Conservation (phyloP, 2,888 invertebrate species). For the Dasypogon diadema region DNA sequence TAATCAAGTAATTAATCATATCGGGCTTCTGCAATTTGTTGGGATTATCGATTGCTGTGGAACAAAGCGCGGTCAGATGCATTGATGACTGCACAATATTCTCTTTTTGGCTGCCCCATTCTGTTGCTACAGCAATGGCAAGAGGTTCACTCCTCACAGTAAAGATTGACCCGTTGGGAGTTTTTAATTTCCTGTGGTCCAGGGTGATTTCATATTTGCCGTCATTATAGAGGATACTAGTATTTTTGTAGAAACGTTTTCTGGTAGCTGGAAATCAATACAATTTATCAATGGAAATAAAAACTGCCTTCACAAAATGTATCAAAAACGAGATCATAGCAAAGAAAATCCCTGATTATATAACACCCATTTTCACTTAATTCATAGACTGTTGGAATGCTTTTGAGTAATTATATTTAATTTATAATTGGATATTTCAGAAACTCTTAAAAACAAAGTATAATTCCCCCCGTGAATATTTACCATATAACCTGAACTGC, state of each 20-base stretch:
- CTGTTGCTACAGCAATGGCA: conserved; percentile 92
- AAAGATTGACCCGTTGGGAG: conserved; percentile 85
- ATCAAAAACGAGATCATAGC: no score
- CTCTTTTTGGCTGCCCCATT: conserved; percentile 92
- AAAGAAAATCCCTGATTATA: no score
- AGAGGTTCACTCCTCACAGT: conserved; percentile 85
- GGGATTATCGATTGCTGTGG: conserved; percentile 94
- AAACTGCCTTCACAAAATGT: no score
- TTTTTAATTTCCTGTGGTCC: conserved; percentile 90
- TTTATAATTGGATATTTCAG: no score
- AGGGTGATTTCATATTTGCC: conserved; percentile 86
- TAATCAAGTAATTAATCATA: conserved; percentile 82
- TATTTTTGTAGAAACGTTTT: conserved; percentile 81
- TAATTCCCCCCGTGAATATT: no score
- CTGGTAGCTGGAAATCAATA: conserved; percentile 66
- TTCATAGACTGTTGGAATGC: no score
- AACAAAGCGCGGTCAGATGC: conserved; percentile 94
- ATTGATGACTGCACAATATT: conserved; percentile 82
- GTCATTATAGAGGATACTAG: conserved; percentile 78
- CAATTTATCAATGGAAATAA: no score
- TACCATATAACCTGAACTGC: conserved; percentile 18
- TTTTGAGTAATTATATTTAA: no score
- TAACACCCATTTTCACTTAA: no score
- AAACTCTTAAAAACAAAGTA: no score
- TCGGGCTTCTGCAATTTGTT: conserved; percentile 81